A percentile compares a stretch with the other conserved stretches of the same genome.
Evolutionary conservation across 2,113 vertebrate species (phyloP).

Genomic region (Synodontis membranacea): DNA sequence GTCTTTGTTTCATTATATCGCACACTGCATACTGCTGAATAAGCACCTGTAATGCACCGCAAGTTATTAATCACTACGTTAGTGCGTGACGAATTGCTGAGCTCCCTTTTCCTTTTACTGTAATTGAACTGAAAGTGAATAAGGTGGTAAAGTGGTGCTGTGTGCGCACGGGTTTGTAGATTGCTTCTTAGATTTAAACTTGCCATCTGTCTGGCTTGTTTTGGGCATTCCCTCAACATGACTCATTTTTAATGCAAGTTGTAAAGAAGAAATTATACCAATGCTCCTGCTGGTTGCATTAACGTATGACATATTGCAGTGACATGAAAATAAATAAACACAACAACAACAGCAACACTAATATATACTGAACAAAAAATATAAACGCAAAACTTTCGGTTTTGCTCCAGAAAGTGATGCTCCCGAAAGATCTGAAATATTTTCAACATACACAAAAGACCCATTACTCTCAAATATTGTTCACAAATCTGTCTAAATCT

Average conservation of each 20-base stretch:
- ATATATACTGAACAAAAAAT: too few species aligned
- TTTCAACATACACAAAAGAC: too few species aligned
- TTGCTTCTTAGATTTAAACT: not conserved
- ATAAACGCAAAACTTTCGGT: too few species aligned
- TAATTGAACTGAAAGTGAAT: conserved; percentile 8
- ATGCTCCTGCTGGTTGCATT: not conserved
- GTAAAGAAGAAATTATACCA: not conserved
- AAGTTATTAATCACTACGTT: conserved; percentile 33
- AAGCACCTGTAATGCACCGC: conserved; percentile 20
- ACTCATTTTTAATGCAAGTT: conserved; percentile 11
- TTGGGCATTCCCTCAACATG: not conserved
- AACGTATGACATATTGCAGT: conserved; percentile 10
- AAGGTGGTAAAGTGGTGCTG: not conserved
- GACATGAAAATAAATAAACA: not conserved
- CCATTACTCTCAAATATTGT: too few species aligned
- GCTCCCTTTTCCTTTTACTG: not conserved
- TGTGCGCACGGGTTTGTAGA: not conserved
- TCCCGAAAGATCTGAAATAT: too few species aligned
- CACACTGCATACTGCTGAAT: conserved; percentile 17
- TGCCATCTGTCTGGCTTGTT: not conserved
- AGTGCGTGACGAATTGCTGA: conserved; percentile 5
- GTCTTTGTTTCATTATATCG: conserved; percentile 10
- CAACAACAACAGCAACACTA: not conserved
- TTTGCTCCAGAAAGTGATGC: too few species aligned
- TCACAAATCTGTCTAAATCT: too few species aligned